Conservation (phyloP, 2,888 invertebrate genomes). For the Stenolophus ochropezus region DNA sequence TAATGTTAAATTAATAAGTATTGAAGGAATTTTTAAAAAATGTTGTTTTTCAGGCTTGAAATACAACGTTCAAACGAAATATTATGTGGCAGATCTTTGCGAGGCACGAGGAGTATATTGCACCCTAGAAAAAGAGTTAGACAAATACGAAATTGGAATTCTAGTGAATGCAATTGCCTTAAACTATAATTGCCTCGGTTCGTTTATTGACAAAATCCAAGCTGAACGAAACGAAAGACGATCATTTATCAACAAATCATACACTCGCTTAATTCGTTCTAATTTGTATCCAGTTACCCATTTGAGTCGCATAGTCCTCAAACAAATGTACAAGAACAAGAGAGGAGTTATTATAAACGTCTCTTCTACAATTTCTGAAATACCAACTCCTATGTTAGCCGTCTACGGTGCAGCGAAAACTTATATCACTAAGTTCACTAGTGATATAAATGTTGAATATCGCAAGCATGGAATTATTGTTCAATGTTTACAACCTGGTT, state of each 20-base stretch:
- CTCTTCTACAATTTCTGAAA: constrained; percentile 86
- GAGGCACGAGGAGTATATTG: constrained; percentile 82
- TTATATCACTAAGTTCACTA: constrained; percentile 87
- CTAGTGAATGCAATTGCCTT: constrained; percentile 95
- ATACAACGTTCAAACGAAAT: constrained; percentile 77
- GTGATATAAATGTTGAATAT: constrained; percentile 86
- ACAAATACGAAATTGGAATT: constrained; percentile 87
- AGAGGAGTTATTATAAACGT: constrained; percentile 93
- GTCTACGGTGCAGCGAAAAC: constrained; percentile 94
- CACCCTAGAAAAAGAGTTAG: constrained; percentile 80
- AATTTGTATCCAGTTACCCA: constrained; percentile 87
- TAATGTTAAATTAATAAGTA: no score
- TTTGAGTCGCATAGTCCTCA: constrained; percentile 90
- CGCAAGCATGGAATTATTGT: constrained; percentile 82
- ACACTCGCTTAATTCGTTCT: constrained; percentile 82
- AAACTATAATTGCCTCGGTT: constrained; percentile 88
- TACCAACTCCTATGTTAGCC: constrained; percentile 88
- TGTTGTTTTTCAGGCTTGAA: constrained; percentile 69
- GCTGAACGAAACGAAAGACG: constrained; percentile 69
- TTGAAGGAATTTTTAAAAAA: no score
- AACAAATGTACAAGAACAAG: constrained; percentile 86
- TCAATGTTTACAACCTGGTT: constrained; percentile 90
- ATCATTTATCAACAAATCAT: constrained; percentile 68
- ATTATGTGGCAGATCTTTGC: constrained; percentile 87
- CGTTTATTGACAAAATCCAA: constrained; percentile 77